A percentile compares a stretch with the other conserved stretches of the same genome.
Evolutionary conservation across 2,888 invertebrate species (phyloP).

Genomic region (Pristionchus mayeri): DNA sequence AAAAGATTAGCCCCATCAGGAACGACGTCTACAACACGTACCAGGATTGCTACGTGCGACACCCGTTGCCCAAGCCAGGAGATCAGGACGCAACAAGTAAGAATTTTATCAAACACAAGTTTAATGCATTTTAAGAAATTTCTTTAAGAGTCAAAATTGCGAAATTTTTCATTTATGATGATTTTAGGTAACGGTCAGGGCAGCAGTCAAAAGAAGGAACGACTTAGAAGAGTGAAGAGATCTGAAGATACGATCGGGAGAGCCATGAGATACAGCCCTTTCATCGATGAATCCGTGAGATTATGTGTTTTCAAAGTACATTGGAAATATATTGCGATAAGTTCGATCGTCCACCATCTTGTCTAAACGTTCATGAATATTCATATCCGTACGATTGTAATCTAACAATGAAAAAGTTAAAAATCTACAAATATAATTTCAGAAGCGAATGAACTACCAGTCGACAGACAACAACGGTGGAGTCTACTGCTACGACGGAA

Average conservation of each 20-base stretch:
- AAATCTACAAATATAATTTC: not conserved
- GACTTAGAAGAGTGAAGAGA: not conserved
- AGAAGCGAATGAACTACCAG: conserved; percentile 62
- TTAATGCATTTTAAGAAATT: too few species aligned
- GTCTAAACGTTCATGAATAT: too few species aligned
- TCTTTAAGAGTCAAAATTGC: too few species aligned
- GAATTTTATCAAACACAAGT: not conserved
- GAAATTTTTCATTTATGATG: too few species aligned
- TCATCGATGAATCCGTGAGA: conserved; percentile 58
- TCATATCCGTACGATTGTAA: too few species aligned
- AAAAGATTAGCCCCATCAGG: conserved; percentile 50
- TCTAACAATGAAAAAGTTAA: not conserved
- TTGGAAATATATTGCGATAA: too few species aligned
- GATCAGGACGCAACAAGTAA: not conserved
- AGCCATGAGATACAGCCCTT: not conserved
- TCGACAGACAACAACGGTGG: conserved; percentile 65
- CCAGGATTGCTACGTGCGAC: conserved; percentile 68
- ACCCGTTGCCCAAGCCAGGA: not conserved
- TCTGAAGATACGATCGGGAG: not conserved
- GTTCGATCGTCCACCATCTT: too few species aligned
- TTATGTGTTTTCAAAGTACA: not conserved
- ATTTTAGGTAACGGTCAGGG: too few species aligned
- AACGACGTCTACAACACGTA: conserved; percentile 69
- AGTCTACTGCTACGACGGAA: conserved; percentile 63
- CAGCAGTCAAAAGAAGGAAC: not conserved